Evolutionary conservation across 2,888 invertebrate genomes (phyloP), one percentile per base, ranked within the genome.

Genomic region (Drosophila dives): DNA sequence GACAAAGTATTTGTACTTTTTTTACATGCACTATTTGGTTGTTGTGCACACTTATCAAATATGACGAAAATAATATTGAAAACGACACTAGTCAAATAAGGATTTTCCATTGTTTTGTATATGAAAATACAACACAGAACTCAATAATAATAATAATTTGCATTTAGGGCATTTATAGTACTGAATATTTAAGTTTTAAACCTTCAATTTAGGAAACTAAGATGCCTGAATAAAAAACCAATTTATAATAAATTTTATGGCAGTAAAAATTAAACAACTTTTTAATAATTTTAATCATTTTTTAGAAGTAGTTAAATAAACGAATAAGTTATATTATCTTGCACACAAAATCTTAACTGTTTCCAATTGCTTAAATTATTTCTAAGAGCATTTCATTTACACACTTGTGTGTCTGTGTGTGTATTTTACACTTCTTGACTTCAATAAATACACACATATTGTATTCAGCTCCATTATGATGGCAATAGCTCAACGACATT

Each of bases 401-500:
- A 48, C 62, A 67, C 58, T 50, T 56, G 15, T 38, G 20, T 42
- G 29, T 49, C 20, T 55, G 15, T 38, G 20, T 42, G 29, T 49
- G 26, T 55, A 10, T 54, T 8, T 23, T 23, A 8, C 4, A 20
- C 34, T 48, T 29, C 48, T 26, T 49, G 53, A 66, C 66, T 53
- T 51, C 32, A 53, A 66, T 70, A 66, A 53, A 66, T 70, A 64
- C 23, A 49, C 51, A 49, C 62, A 67, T 62, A 64, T 50, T 53
- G 49, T 20, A 55, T 68, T 63, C 65, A 75, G 50, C 49, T 75
- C 73, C 80, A 82, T 86, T 77, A 82, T 73, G 75, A 74, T 81
- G 81, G 81, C 79, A 84, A 84, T 81, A 80, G 72, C 75, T 74
- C 72, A 71, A 74, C 71, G 73, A 72, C 70, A 72, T 64, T 64